Evolutionary conservation across 2,797 vertebrate genomes (phyloP), one percentile per base, ranked within the genome.

Genomic region (Pyrocephalus nanus): DNA sequence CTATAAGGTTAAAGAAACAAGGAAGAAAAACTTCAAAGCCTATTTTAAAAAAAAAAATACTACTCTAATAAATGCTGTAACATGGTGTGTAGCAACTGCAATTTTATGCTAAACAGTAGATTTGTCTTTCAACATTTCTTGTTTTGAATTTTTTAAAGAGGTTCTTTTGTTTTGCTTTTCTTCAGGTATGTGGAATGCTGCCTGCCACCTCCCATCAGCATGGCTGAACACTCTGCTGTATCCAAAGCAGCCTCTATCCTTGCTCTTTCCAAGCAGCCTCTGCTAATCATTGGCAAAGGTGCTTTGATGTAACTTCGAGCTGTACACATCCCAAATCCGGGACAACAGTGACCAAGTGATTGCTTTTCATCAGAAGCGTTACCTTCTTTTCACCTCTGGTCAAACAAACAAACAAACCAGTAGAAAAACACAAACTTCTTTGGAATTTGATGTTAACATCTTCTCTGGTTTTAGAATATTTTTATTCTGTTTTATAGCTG

Each of bases 241-340:
- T 78, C 67, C 12, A 78, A 92, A 81, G 99, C 99, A 32, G 86
- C 95, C 1, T 97, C 98, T 60, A 66, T 98, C 34, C 83, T 99
- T 77, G 98, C 97, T 97, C 86, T 73, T 36, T 98, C 99, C 82
- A 97, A 97, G 90, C 98, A 98, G 67, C 99, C 99, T 21, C 98
- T 99, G 58, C 91, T 99, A 32, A 98, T 99, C 95, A 91, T 99
- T 42, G 99, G 99, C 60, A 99, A 99, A 99, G 99, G 99, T 99
- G 26, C 6, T 43, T 67, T 76, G 34, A 12, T 64, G 57, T 70
- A 30, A 25, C 47, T 81, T 62, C 72, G 16, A 87, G 10, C 50
- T 47, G 26, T 85, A 8, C 18, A 9, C 2, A 1, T 55, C 34
- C 13, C 18, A 9, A 2, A 1, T 55, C 34, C 13, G 45, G n/a